Base-by-base conservation (phyloP, 2,888 invertebrate genomes). In the Myopa tessellatipennis region DNA sequence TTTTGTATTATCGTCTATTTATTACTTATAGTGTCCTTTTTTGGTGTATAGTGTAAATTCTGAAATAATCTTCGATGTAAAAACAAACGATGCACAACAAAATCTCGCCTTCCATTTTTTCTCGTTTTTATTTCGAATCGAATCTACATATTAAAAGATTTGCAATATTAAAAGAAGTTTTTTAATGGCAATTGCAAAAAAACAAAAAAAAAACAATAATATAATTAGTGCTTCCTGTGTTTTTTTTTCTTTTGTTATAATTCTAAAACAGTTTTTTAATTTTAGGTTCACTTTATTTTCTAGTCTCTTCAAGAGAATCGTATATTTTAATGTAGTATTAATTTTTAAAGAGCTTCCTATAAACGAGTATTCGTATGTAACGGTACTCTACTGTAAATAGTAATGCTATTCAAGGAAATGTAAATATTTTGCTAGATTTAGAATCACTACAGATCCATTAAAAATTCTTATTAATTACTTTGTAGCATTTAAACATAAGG, bases 71-170 rank as follows among this genome's bases (percentile, higher is more conserved):
- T 26, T 26, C 26, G 26, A 45, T 45, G 45, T 45, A 60, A 70
- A 75, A 75, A n/a, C 34, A 67, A 70, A 65, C 38, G 70, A 72
- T 61, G 61, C 69, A 80, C 81, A 82, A 82, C 81, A 80, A 82
- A 82, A 82, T 82, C 81, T 82, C 81, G 81, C 81, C 81, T 82
- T 82, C 81, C 81, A 80, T 58, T 79, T 76, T 45, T 65, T 40
- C 79, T 45, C 45, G 45, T 3, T 45, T 45, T 45, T 45, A 45
- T 45, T 26, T 18, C 10, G 36, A 63, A n/a, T 61, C 61, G 26
- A 18, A 61, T 60, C 10, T 14, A 65, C 12, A 34, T 34, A 12
- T 18, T 18, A 0, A 65, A 10, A 16, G 7, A 65, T 65, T 36
- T 16, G 16, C 10, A 38, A n/a, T 67, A 7, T n/a, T 4, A 7